A percentile compares a stretch with the other conserved stretches of the same genome.
phyloP scores from a whole-genome alignment of 2,888 invertebrate species.

The Melanostoma scalare region DNA sequence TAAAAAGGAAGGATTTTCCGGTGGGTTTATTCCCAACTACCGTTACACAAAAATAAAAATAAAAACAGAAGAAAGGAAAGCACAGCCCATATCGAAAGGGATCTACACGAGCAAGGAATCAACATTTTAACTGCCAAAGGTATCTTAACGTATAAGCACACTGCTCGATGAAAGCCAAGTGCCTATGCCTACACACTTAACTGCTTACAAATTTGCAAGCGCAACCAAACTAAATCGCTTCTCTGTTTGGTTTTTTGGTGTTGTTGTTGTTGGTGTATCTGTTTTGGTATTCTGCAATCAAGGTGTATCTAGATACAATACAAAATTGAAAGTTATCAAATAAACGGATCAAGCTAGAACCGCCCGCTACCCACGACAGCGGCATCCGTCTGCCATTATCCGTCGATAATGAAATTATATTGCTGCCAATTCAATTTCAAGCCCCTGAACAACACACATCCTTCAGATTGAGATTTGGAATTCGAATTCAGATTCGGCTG shows the following conservation, averaged over 20 bases:
- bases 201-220: constrained; percentile 30
- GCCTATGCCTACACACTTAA: background rate
- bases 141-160: constrained; percentile 5
- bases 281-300: constrained; percentile 7
- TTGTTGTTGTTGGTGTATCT: too few relatives aligned
- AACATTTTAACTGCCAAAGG: constrained; percentile 26
- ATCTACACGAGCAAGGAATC: constrained; percentile 12
- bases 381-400: constrained; percentile 15
- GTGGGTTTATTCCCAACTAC: constrained; percentile 30
- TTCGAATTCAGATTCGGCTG: constrained; percentile 25
- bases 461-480: constrained; percentile 25
- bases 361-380: background rate
- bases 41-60: background rate
- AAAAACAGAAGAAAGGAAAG: background rate
- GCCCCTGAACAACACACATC: constrained; percentile 28
- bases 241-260: constrained; percentile 7
- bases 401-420: constrained; percentile 59
- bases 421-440: constrained; percentile 59
- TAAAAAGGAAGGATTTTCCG: constrained; percentile 11
- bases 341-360: constrained; percentile 19
- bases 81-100: background rate
- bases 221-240: constrained; percentile 20
- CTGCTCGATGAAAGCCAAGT: constrained; percentile 2
- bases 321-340: constrained; percentile 48
- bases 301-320: constrained; percentile 47